phyloP scores from a whole-genome alignment of 2,113 vertebrate genomes.

The Rhinogobius similis region DNA sequence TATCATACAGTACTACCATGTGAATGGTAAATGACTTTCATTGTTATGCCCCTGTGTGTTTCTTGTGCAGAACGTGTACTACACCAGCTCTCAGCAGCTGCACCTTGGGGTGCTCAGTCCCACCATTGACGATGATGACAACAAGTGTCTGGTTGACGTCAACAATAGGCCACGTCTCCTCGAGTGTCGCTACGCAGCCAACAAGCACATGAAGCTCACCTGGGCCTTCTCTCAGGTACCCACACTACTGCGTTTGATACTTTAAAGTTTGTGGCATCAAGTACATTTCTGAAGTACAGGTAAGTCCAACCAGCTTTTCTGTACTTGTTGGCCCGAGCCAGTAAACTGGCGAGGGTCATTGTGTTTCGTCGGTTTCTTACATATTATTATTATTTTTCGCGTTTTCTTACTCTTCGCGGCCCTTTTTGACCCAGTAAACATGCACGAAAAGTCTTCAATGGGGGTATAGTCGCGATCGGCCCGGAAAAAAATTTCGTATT shows the following conservation, averaged over 20 bases:
- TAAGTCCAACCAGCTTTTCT: no score
- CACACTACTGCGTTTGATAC: not conserved
- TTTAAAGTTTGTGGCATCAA: no score
- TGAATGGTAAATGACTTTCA: not conserved
- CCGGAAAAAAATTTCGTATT: no score
- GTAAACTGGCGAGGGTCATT: no score
- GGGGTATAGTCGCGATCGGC: no score
- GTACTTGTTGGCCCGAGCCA: no score
- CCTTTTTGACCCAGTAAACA: no score
- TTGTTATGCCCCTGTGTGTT: slow-evolving; percentile 8
- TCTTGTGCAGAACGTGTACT: slow-evolving; percentile 89
- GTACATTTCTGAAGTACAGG: no score
- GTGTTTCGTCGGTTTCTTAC: no score
- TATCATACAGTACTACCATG: not conserved
- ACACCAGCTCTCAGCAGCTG: slow-evolving; percentile 90
- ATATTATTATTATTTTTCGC: no score
- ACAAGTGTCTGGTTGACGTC: slow-evolving; percentile 97
- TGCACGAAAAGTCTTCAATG: no score
- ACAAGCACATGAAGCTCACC: slow-evolving; percentile 95
- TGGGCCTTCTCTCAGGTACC: slow-evolving; percentile 93
- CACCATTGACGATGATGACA: slow-evolving; percentile 92
- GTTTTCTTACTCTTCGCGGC: no score
- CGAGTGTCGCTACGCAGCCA: slow-evolving; percentile 93
- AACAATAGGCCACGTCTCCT: slow-evolving; percentile 91
- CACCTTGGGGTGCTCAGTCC: slow-evolving; percentile 91